phyloP scores from a whole-genome alignment of 2,888 invertebrate species.

The Chorisops tibialis region DNA sequence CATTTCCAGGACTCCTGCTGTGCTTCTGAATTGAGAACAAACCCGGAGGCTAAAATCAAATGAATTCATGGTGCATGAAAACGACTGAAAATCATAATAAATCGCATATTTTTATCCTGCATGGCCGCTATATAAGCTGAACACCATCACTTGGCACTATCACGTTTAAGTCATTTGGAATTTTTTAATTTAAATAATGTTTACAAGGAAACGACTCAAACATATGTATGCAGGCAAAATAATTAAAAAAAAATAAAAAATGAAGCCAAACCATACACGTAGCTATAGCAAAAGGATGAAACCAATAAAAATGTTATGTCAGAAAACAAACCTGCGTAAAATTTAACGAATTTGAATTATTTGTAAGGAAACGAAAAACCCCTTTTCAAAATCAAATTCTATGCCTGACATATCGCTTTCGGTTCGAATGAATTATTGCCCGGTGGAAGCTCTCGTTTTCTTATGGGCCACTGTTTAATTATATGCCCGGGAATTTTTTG shows the following conservation, averaged over 20 bases:
- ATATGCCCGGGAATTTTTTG: slow-evolving; percentile 13
- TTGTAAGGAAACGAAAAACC: background rate
- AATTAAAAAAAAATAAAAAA: background rate
- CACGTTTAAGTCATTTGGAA: slow-evolving; percentile 10
- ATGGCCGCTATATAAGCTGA: slow-evolving; percentile 1
- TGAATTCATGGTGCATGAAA: slow-evolving; percentile 46
- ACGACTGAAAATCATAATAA: slow-evolving; percentile 28
- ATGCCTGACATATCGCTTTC: slow-evolving; percentile 23
- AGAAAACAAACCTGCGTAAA: background rate
- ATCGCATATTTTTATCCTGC: slow-evolving; percentile 14
- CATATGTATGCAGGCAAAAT: background rate
- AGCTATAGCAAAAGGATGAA: background rate
- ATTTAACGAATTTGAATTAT: background rate
- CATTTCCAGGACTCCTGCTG: slow-evolving; percentile 62
- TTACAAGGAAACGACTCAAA: background rate
- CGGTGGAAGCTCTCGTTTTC: slow-evolving; percentile 14
- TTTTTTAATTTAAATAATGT: slow-evolving; percentile 23
- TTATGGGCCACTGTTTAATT: slow-evolving; percentile 26
- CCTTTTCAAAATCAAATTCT: slow-evolving; percentile 20
- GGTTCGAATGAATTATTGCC: slow-evolving; percentile 18
- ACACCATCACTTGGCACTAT: slow-evolving; percentile 9
- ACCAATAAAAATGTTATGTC: no score
- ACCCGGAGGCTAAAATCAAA: slow-evolving; percentile 65
- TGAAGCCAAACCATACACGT: background rate
- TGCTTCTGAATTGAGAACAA: slow-evolving; percentile 71